Base-by-base conservation (phyloP, 2,113 vertebrate genomes). In the Pterophyllum scalare region DNA sequence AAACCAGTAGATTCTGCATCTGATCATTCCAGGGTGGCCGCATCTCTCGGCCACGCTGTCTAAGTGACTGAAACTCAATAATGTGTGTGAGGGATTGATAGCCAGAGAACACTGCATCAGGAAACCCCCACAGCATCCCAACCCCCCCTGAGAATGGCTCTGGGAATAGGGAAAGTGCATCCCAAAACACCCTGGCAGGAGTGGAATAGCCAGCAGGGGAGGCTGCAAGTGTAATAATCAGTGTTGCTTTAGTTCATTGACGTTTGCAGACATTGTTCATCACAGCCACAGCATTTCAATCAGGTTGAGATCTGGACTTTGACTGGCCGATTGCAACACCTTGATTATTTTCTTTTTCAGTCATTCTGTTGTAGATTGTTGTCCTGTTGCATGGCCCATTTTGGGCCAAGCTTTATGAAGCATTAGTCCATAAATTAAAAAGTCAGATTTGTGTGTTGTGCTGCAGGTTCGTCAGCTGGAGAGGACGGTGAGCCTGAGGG, bases 401-500 rank as follows among this genome's bases (percentile, higher is more conserved):
- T 65, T 65, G 4, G 40, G 35, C 61, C 4, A 64, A 40, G 35
- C 61, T 64, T 64, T 64, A 49, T 2, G 1, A 24, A 31, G 10
- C 19, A 70, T 20, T 49, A 19, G 24, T 19, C 8, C 52, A 46
- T 33, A 33, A 54, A 72, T 54, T 28, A 24, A 72, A 72, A 15
- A 0, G 8, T 14, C 13, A 58, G 40, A 17, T 17, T 38, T 28
- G 10, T 52, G 38, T 60, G 72, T 28, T 54, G 2, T 70, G 62
- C 77, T 83, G n/a, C 82, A 99, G 98, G 98, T 99, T 5, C 97
- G 97, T 87, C 98, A 99, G 96, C 95, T 99, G 93, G 98, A 99
- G 88, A 94, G 97, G 87, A 98, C 96, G n/a, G 95, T 98, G 7
- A 97, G 97, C 5, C 95, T 99, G 80, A 97, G 99, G 89, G 98